Percentiles rank a stretch among this genome's conserved stretches.
phyloP scores from a whole-genome alignment of 2,797 vertebrate genomes.

The Dryobates pubescens region DNA sequence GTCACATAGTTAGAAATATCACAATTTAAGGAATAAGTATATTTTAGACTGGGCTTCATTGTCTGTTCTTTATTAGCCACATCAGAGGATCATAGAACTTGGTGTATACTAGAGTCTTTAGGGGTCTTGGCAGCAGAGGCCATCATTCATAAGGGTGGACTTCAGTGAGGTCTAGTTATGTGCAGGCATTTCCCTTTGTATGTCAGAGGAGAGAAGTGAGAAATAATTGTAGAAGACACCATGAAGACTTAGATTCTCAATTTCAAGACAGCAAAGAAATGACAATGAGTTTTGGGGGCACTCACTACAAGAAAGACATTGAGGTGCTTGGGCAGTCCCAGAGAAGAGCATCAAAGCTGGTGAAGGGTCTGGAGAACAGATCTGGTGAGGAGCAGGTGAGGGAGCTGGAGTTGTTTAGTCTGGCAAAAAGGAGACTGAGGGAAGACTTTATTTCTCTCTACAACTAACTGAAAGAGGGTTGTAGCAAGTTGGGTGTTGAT shows the following conservation, averaged over 20 bases:
- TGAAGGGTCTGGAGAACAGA: too few relatives aligned
- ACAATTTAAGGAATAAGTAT: neutral
- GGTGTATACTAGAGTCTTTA: neutral
- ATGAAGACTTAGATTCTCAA: neutral
- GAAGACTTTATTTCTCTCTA: too few relatives aligned
- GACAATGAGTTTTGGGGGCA: neutral
- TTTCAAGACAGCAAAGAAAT: neutral
- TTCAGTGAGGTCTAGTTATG: neutral
- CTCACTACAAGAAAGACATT: too few relatives aligned
- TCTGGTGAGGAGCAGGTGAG: too few relatives aligned
- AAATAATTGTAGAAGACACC: neutral
- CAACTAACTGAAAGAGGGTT: too few relatives aligned
- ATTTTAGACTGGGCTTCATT: neutral
- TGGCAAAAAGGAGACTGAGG: too few relatives aligned
- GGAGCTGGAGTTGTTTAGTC: too few relatives aligned
- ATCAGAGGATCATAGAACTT: neutral
- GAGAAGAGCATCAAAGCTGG: too few relatives aligned
- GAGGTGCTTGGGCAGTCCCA: too few relatives aligned
- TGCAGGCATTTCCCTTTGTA: neutral
- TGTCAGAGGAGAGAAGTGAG: neutral
- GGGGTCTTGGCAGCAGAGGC: neutral
- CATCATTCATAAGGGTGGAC: neutral
- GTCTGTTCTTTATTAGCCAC: neutral
- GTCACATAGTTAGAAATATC: neutral
- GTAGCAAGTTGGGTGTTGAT: too few relatives aligned